Evolutionary conservation across 2,113 vertebrate genomes (phyloP).

Genomic region (Nothobranchius kuhntae): DNA sequence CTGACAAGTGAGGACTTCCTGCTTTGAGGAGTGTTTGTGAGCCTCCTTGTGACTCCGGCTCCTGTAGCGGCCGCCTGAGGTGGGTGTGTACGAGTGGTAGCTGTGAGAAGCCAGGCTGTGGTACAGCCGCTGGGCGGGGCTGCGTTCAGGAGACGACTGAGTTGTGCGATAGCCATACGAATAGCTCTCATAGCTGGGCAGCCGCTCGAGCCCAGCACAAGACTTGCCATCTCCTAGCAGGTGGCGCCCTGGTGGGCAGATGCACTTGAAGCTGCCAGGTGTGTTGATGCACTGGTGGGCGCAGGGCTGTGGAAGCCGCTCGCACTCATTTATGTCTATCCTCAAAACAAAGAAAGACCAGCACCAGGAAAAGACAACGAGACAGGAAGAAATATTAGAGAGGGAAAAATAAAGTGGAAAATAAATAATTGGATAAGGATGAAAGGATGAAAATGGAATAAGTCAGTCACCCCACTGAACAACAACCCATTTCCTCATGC

Average conservation of each 20-base stretch:
- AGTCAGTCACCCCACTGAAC: conserved; percentile 67
- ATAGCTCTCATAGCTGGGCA: conserved; percentile 84
- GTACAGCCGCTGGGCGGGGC: conserved; percentile 84
- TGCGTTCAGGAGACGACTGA: conserved; percentile 82
- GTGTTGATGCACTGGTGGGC: conserved; percentile 93
- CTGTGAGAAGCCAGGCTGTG: conserved; percentile 91
- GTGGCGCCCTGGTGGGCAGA: conserved; percentile 89
- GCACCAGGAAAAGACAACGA: conserved; percentile 60
- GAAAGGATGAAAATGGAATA: conserved; percentile 70
- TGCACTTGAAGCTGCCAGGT: conserved; percentile 94
- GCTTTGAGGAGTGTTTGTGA: conserved; percentile 6
- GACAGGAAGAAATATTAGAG: not conserved
- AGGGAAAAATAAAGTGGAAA: conserved; percentile 2
- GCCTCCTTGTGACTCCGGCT: conserved; percentile 69
- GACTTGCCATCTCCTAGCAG: conserved; percentile 96
- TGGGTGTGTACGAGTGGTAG: conserved; percentile 87
- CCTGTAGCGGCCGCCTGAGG: conserved; percentile 81
- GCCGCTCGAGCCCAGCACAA: conserved; percentile 93
- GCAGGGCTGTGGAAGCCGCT: conserved; percentile 89
- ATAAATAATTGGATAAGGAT: conserved; percentile 23
- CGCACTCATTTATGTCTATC: conserved; percentile 98
- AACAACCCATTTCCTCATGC: conserved; percentile 60
- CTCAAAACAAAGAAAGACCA: conserved; percentile 73
- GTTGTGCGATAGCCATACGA: conserved; percentile 86
- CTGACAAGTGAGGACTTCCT: conserved; percentile 75